Evolutionary conservation across 2,888 invertebrate species (phyloP), one percentile per base, ranked within the genome.

Genomic region (Cosmia trapezina): DNA sequence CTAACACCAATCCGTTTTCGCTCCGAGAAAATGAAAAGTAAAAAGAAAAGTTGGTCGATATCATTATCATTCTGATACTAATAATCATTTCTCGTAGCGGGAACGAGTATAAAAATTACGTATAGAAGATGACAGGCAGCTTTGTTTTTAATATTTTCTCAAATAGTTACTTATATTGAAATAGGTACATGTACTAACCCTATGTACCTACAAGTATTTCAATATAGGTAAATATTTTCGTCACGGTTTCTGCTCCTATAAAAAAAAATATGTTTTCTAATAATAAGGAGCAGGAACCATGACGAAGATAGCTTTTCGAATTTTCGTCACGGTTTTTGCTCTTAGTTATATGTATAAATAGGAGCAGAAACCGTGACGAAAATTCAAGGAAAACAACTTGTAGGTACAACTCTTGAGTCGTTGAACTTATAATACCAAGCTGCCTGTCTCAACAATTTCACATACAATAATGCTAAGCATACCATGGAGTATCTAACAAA

Each of bases 401-500:
- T 72, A 19, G 17, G 12, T 11, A 33, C 14, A 62, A 54, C n/a
- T 54, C 12, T 47, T 12, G 14, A 6, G 17, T 51, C 22, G 47
- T 67, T 43, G 28, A 41, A 53, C 5, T 56, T 8, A 28, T 62
- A 19, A 56, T 59, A 65, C 37, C 22, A 54, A 43, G 54, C 61
- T 72, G 54, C 37, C 28, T 41, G 19, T 78, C 64, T 70, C 11
- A 51, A 22, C 17, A 45, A 45, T 41, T 61, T 37, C 3, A 5
- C 6, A 28, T 60, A 60, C 37, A 47, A 64, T 71, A 53, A 51
- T 19, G 9, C 54, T 64, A 11, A 69, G 11, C 53, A 45, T n/a
- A 53, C 28, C 5, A 49, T 43, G 33, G 19, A 59, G 22, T 43
- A 65, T 11, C 28, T 70, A 64, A 63, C 57, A 83, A 78, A 76